Conservation (phyloP, 2,113 vertebrate genomes). For the Scophthalmus maximus region DNA sequence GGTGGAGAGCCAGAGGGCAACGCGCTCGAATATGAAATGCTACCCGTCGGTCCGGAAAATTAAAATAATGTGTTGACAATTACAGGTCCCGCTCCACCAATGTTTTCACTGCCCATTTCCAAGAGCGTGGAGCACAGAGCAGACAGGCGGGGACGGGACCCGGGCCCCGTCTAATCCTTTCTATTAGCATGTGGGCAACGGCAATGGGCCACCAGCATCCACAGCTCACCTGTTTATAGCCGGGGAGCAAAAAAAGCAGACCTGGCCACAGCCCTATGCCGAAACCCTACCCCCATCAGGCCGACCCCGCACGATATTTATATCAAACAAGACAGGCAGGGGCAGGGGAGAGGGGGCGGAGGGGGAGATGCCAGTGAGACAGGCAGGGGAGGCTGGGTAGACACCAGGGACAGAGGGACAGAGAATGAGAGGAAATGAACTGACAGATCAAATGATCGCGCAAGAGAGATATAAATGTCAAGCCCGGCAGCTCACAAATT, state of each 20-base stretch:
- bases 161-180: conserved; percentile 38
- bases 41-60: conserved; percentile 56
- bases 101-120: conserved; percentile 57
- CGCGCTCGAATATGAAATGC: conserved; percentile 35
- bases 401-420: conserved; percentile 11
- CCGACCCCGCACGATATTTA: conserved; percentile 72
- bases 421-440: conserved; percentile 15
- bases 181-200: conserved; percentile 50
- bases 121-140: conserved; percentile 22
- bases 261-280: conserved; percentile 52
- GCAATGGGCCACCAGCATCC: conserved; percentile 54
- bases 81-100: conserved; percentile 53
- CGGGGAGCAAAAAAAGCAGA: conserved; percentile 62
- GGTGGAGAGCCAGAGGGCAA: conserved; percentile 47
- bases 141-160: not conserved
- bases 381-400: conserved; percentile 20
- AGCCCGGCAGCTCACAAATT: not conserved
- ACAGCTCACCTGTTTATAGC: conserved; percentile 78
- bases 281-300: conserved; percentile 74
- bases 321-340: conserved; percentile 72
- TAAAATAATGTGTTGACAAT: conserved; percentile 66
- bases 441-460: conserved; percentile 5
- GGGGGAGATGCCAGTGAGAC: conserved; percentile 42
- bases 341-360: conserved; percentile 54
- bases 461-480: not conserved